These are phyloP conservation scores for Peromyscus nudipes DNA, from an alignment of 2,797 vertebrate genomes.

Conservation along the genomic window DNA sequence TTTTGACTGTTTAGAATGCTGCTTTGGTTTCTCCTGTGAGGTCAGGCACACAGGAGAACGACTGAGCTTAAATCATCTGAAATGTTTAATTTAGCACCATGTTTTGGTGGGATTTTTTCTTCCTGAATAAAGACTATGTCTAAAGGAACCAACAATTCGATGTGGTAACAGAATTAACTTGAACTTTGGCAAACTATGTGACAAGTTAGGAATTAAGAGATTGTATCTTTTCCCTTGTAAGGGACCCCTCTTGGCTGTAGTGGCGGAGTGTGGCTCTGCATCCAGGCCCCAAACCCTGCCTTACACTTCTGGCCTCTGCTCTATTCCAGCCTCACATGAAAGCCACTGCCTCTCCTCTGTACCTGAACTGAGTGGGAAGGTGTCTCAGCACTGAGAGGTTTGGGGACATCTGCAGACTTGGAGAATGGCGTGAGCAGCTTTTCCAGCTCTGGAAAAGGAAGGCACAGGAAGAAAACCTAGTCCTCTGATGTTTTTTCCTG, in stretches of 20 bases:
- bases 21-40: slow-evolving; percentile 25
- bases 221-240: slow-evolving; percentile 57
- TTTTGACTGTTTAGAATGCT: slow-evolving; percentile 32
- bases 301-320: not conserved
- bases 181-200: slow-evolving; percentile 42
- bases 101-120: not conserved
- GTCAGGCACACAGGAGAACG: not conserved
- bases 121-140: slow-evolving; percentile 18
- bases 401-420: not conserved
- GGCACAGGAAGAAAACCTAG: not conserved
- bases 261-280: not conserved
- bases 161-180: slow-evolving; percentile 12
- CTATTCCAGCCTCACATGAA: not conserved
- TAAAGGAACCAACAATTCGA: slow-evolving; percentile 49
- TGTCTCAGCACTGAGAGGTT: not conserved
- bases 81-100: not conserved
- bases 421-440: not conserved
- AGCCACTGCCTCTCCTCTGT: not conserved
- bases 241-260: not conserved
- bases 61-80: not conserved
- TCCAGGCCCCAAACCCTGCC: not conserved
- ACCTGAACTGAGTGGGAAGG: not conserved
- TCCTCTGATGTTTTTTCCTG: not conserved
- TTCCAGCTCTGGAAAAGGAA: not conserved
- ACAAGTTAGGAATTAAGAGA: not conserved